Evolutionary conservation across 2,888 invertebrate species (phyloP).

Genomic region (Drosophila conformis): DNA sequence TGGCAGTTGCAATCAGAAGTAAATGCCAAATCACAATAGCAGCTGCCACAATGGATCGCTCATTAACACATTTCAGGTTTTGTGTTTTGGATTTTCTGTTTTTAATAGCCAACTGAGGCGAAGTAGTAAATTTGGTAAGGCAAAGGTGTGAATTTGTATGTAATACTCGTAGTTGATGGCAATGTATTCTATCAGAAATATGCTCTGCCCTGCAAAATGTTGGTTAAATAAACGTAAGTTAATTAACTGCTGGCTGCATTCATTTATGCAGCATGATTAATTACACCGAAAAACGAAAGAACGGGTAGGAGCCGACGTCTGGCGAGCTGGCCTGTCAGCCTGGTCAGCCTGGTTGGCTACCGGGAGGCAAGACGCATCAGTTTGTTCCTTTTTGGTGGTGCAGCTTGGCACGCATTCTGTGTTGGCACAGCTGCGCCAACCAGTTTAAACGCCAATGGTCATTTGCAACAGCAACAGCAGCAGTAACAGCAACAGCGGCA

Average conservation of each 20-base stretch:
- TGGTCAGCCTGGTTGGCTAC: slow-evolving; percentile 65
- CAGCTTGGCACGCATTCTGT: slow-evolving; percentile 73
- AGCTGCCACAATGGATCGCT: slow-evolving; percentile 64
- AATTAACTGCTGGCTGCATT: slow-evolving; percentile 83
- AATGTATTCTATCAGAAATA: slow-evolving; percentile 2
- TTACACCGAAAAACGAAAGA: slow-evolving; percentile 56
- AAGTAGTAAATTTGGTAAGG: slow-evolving; percentile 10
- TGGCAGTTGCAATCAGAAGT: slow-evolving; percentile 25
- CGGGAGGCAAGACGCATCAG: slow-evolving; percentile 62
- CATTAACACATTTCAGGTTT: slow-evolving; percentile 61
- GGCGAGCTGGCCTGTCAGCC: slow-evolving; percentile 33
- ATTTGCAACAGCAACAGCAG: slow-evolving; percentile 53
- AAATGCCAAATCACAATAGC: slow-evolving; percentile 56
- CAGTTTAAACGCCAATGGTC: slow-evolving; percentile 77
- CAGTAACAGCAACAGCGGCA: slow-evolving; percentile 27
- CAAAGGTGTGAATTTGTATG: slow-evolving; percentile 34
- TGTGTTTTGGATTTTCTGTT: slow-evolving; percentile 5
- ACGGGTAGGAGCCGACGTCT: slow-evolving; percentile 46
- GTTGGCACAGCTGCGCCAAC: slow-evolving; percentile 72
- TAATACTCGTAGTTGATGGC: slow-evolving; percentile 17
- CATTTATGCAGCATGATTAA: slow-evolving; percentile 83
- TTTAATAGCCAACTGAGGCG: slow-evolving; percentile 6
- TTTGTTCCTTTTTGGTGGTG: slow-evolving; percentile 36
- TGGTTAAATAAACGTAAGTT: slow-evolving; percentile 81
- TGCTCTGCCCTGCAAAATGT: slow-evolving; percentile 32